Conservation (phyloP, 2,888 invertebrate species). For the Hypercompe scribonia region DNA sequence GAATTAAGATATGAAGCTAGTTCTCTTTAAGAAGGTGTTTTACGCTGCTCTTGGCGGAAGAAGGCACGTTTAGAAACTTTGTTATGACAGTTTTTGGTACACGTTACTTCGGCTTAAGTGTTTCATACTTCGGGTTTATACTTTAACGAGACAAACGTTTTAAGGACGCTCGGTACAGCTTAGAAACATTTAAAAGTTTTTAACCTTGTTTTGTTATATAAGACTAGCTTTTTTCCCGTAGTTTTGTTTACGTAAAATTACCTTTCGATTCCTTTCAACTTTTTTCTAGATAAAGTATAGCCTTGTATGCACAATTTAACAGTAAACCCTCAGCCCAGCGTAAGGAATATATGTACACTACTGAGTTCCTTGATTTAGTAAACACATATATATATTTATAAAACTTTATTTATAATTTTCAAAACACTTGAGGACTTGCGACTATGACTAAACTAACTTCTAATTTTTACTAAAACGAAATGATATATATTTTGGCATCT, state of each 20-base stretch:
- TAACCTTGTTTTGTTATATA: neutral
- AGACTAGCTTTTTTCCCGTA: neutral
- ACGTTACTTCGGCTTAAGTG: conserved; percentile 37
- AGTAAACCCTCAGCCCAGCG: neutral
- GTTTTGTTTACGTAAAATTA: neutral
- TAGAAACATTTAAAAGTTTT: neutral
- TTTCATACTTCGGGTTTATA: conserved; percentile 35
- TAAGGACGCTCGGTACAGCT: neutral
- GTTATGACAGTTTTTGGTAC: conserved; percentile 46
- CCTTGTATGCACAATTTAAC: neutral
- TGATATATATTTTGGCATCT: no score
- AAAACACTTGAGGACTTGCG: no score
- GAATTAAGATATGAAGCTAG: conserved; percentile 74
- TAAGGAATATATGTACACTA: no score
- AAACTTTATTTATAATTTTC: no score
- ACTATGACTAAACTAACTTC: no score
- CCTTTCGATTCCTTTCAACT: neutral
- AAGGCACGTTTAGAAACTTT: conserved; percentile 44
- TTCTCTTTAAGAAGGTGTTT: conserved; percentile 51
- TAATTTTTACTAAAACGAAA: no score
- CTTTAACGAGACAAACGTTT: conserved; percentile 21
- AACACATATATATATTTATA: no score
- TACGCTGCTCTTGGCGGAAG: conserved; percentile 33
- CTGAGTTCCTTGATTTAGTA: no score
- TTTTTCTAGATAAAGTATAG: neutral